Evolutionary conservation across 2,888 invertebrate genomes (phyloP), one percentile per base, ranked within the genome.

Genomic region (Monopis laevigella): DNA sequence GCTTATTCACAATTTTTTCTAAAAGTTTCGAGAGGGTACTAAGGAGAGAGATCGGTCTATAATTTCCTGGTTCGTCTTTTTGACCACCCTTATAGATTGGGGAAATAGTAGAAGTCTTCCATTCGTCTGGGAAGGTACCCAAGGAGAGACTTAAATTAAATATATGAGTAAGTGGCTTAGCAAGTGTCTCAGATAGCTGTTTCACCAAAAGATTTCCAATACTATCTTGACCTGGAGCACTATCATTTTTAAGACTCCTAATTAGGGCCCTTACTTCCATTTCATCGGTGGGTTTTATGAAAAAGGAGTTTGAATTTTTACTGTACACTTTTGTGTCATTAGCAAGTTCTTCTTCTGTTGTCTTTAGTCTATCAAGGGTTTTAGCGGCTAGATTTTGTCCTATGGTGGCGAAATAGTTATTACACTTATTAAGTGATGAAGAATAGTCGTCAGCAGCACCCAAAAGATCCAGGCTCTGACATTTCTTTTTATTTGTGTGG

Each of bases 41-140:
- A 3, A 48, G 28, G 1, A 46, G 21, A 6, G 44, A 43, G 10
- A 48, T 48, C 3, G 48, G 46, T 21, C 45, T 39, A n/a, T 45
- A 46, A 17, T 45, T 50, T 26, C 21, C 39, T 10, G 41, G 36
- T n/a, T 6, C 18, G 14, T 26, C 6, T 28, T 21, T 44, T 7
- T 27, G 2, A n/a, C 46, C 47, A 29, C 36, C 19, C 27, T 46
- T 49, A 17, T 46, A 28, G 2, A 48, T 46, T 1, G 46, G 48
- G 1, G 17, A 19, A 10, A 46, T 36, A 5, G 40, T 30, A 7
- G 47, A 45, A 3, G 12, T 30, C 21, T 49, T 51, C 48, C 45
- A 48, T 2, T 1, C 11, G 4, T 43, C 32, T 2, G 49, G 48
- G 29, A 49, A 51, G 2, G 16, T 3, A 4, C 51, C 49, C 1